Evolutionary conservation across 2,888 invertebrate genomes (phyloP).

Genomic region (Luperina testacea): DNA sequence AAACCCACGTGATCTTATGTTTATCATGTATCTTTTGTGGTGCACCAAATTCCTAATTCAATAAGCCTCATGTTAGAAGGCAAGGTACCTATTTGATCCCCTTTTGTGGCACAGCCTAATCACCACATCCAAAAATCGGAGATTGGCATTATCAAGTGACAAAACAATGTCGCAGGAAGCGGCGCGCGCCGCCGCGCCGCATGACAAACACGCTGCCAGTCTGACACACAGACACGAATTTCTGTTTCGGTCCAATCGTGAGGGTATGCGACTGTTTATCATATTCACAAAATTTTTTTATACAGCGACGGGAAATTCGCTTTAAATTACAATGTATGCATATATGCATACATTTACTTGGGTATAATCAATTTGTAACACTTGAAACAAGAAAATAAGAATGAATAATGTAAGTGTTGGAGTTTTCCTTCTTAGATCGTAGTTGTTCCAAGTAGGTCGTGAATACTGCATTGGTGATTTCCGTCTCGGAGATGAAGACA

Average conservation of each 20-base stretch:
- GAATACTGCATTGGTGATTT: not conserved
- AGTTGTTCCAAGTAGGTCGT: conserved; percentile 14
- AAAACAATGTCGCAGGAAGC: conserved; percentile 60
- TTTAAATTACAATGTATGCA: conserved; percentile 22
- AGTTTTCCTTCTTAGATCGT: not conserved
- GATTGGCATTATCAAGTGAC: conserved; percentile 42
- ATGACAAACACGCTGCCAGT: conserved; percentile 28
- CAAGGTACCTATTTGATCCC: not conserved
- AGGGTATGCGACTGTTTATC: conserved; percentile 45
- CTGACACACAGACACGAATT: conserved; percentile 65
- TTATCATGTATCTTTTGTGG: not conserved
- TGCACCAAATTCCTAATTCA: not conserved
- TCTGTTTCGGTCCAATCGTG: conserved; percentile 51
- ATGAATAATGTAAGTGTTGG: not conserved
- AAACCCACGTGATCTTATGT: not conserved
- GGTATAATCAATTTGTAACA: conserved; percentile 9
- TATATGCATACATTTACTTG: conserved; percentile 4
- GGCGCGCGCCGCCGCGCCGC: conserved; percentile 40
- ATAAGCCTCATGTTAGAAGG: not conserved
- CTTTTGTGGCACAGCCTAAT: not conserved
- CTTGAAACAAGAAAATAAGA: conserved; percentile 28
- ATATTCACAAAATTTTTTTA: conserved; percentile 12
- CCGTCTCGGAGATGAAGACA: not conserved
- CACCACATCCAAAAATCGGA: not conserved
- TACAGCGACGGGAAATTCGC: conserved; percentile 29